Evolutionary conservation across 2,888 invertebrate genomes (phyloP).

Genomic region (Macrophya annulata): DNA sequence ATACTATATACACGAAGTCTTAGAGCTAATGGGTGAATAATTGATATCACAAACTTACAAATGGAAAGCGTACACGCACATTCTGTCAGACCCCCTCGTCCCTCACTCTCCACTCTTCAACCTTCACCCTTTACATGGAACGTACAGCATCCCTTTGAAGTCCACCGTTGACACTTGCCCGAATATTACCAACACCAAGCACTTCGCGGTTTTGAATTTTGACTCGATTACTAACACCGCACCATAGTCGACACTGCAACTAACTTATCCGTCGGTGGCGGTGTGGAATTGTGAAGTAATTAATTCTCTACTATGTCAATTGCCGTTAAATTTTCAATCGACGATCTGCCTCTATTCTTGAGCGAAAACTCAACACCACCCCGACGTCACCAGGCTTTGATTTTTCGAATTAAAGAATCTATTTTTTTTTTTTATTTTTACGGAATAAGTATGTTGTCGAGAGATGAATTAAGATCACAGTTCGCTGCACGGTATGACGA

Average conservation of each 20-base stretch:
- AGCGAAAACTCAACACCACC: background rate
- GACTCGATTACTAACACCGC: background rate
- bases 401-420: background rate
- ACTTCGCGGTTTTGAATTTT: slow-evolving; percentile 1
- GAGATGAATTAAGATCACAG: slow-evolving; percentile 32
- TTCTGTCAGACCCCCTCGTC: background rate
- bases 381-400: background rate
- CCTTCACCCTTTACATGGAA: slow-evolving; percentile 4
- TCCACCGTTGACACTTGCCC: slow-evolving; percentile 7
- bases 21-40: background rate
- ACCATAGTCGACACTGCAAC: background rate
- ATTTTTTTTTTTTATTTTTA: no score
- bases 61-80: background rate
- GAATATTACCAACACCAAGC: background rate
- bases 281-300: background rate
- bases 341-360: background rate
- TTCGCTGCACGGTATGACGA: slow-evolving; percentile 6
- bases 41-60: slow-evolving; percentile 9
- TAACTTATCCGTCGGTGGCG: background rate
- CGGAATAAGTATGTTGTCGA: background rate
- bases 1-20: background rate
- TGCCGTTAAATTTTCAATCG: background rate
- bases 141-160: slow-evolving; percentile 23
- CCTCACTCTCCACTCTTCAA: background rate
- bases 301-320: background rate